Evolutionary conservation across 2,797 vertebrate genomes (phyloP), one percentile per base, ranked within the genome.

Genomic region (Ceryle rudis): DNA sequence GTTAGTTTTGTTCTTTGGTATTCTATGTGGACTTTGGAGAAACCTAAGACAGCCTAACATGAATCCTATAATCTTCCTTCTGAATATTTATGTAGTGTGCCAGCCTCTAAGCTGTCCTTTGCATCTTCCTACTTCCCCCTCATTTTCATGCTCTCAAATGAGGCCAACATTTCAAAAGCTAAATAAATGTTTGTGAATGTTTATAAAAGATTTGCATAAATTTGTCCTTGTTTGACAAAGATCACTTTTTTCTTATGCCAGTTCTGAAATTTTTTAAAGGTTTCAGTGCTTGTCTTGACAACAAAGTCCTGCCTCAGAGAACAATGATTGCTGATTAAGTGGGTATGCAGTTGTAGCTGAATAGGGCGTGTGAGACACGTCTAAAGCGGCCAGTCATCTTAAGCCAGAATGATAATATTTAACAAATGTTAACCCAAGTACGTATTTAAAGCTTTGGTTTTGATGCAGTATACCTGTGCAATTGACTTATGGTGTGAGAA

Each of bases 81-180:
- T 99, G 98, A 98, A 99, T 99, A 99, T 99, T 98, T 98, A 99
- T 99, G 98, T 94, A 97, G 96, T 91, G 97, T 98, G 98, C 97
- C 97, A 97, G 98, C 97, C 98, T 98, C 98, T 98, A 98, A 98
- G 97, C 98, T 98, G 98, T 98, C 98, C 98, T 98, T 98, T 98
- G 97, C 98, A 97, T 98, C 98, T 97, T 97, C 95, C 96, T 96
- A 96, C 96, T 98, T 97, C 97, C 97, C 97, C 97, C 97, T 97
- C 98, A 97, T 98, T 98, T 98, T 97, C 97, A 98, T 97, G 97
- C 97, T 98, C 98, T 98, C 97, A 98, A 98, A 98, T 97, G 98
- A 98, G 98, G 98, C 97, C 98, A 98, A 97, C 97, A 97, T 98
- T 98, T 98, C 98, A 97, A 98, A 98, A 98, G 98, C 98, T 98